phyloP scores from a whole-genome alignment of 2,888 invertebrate genomes.

The Lasioglossum figueresi region DNA sequence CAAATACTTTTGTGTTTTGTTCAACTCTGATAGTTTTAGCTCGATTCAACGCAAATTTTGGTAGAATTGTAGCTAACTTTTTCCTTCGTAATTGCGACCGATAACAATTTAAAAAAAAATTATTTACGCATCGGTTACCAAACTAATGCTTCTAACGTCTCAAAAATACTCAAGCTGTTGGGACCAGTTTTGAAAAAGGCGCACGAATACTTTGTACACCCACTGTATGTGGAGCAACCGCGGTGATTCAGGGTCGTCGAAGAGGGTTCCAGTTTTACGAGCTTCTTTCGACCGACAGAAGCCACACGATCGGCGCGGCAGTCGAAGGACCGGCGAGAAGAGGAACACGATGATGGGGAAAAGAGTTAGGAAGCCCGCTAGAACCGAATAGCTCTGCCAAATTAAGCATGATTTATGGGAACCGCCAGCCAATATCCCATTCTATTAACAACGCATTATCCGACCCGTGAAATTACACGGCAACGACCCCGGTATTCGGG shows the following conservation, averaged over 20 bases:
- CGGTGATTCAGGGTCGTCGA: conserved; percentile 61
- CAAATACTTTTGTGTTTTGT: neutral
- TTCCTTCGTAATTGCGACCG: too few species aligned
- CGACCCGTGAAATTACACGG: conserved; percentile 74
- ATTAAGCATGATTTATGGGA: conserved; percentile 82
- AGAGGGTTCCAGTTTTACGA: conserved; percentile 66
- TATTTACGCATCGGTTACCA: too few species aligned
- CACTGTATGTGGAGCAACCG: conserved; percentile 50
- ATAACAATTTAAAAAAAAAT: too few species aligned
- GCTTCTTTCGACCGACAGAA: conserved; percentile 55
- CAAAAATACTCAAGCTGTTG: too few species aligned
- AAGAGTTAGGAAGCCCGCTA: conserved; percentile 67
- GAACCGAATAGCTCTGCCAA: conserved; percentile 79
- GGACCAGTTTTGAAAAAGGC: too few species aligned
- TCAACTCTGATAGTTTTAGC: too few species aligned
- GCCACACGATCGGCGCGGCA: conserved; percentile 46
- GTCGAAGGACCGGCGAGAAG: conserved; percentile 48
- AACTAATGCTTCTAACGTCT: too few species aligned
- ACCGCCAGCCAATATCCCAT: conserved; percentile 79
- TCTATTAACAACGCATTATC: conserved; percentile 82
- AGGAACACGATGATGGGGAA: conserved; percentile 30
- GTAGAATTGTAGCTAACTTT: too few species aligned
- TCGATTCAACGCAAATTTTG: too few species aligned
- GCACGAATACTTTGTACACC: too few species aligned
- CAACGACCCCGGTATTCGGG: conserved; percentile 51